Evolutionary conservation across 2,113 vertebrate genomes (phyloP).

Genomic region (Triplophysa dalaica): DNA sequence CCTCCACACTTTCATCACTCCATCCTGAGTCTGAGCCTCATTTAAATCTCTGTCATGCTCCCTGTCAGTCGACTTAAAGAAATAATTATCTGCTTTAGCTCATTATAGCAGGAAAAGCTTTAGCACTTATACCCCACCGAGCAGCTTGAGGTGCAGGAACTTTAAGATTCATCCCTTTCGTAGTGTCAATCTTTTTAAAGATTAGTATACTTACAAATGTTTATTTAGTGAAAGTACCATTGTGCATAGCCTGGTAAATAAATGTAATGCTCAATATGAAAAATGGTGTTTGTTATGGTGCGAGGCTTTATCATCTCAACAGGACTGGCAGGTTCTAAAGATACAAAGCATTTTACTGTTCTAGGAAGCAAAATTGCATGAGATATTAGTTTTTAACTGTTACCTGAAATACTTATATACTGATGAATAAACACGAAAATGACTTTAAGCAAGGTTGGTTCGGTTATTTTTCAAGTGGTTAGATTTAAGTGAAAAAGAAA

Average conservation of each 20-base stretch:
- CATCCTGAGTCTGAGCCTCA: slow-evolving; percentile 11
- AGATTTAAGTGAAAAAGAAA: no score
- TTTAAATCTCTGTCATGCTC: slow-evolving; percentile 27
- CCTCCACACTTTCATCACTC: not conserved
- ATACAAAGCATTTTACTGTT: not conserved
- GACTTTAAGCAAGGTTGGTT: no score
- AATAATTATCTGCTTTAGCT: slow-evolving; percentile 62
- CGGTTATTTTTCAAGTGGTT: no score
- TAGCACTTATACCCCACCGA: slow-evolving; percentile 8
- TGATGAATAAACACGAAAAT: no score
- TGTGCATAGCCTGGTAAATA: not conserved
- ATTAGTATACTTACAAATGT: not conserved
- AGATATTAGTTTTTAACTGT: no score
- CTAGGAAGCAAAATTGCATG: no score
- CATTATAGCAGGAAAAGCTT: slow-evolving; percentile 53
- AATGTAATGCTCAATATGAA: not conserved
- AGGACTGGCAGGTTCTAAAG: no score
- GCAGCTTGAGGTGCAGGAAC: slow-evolving; percentile 35
- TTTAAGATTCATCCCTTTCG: not conserved
- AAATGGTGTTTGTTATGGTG: not conserved
- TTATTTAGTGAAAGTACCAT: not conserved
- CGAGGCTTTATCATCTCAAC: no score
- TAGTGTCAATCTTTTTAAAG: not conserved
- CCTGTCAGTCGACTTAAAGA: slow-evolving; percentile 53
- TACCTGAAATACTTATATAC: no score